Evolutionary conservation across 2,797 vertebrate species (phyloP), one percentile per base, ranked within the genome.

Genomic region (Artibeus jamaicensis): DNA sequence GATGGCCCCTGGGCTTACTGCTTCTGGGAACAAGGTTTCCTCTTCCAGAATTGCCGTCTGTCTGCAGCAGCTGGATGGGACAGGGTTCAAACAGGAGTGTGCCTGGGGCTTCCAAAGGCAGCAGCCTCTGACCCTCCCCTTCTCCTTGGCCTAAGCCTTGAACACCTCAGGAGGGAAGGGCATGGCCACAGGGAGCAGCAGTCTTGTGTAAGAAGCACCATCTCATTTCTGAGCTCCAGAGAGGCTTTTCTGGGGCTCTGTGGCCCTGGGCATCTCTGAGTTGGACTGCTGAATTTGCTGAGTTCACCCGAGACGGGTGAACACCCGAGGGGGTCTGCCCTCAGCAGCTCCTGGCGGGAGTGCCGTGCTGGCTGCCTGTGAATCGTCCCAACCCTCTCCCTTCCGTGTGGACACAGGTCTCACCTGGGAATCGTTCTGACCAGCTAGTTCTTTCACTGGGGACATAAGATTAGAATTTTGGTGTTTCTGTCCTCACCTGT

Each of bases 71-170:
- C 50, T 65, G 89, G 96, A 88, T 44, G 77, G 88, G 71, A 82
- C 81, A 74, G 76, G 68, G 82, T 88, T 96, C 76, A 88, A 68
- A 78, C 76, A 92, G 74, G 46, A 12, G 68, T 73, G 53, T 55
- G 65, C n/a, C 82, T 16, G 50, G 53, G 87, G 39, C 22, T 57
- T 71, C 78, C 0, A 12, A 79, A 65, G 76, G 94, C 57, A 57
- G 94, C 53, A 65, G 94, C 86, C 91, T 76, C 74, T 55, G 85
- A 62, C 91, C 57, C 32, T 24, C 67, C 73, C 92, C 44, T 91
- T 88, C 77, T 93, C 78, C 94, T 96, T 95, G 96, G 90, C 95
- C 89, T 9, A 78, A 90, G 83, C 93, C 90, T 87, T 55, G 32
- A 84, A 87, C 48, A 48, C 59, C 46, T 32, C 59, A 16, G 59